Conservation (phyloP, 2,797 vertebrate genomes). For the Okamejei kenojei region DNA sequence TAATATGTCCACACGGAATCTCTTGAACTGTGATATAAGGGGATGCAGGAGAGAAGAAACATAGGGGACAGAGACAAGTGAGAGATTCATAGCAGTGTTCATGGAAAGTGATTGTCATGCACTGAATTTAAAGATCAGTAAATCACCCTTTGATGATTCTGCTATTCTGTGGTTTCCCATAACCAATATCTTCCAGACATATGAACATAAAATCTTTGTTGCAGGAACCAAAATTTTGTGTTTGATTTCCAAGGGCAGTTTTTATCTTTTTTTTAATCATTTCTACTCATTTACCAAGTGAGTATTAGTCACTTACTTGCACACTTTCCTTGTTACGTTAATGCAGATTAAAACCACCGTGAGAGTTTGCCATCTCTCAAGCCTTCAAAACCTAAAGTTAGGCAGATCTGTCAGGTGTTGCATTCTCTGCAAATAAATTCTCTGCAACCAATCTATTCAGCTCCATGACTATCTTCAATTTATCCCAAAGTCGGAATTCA, state of each 20-base stretch:
- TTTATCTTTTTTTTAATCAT: too few relatives aligned
- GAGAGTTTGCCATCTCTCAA: background rate
- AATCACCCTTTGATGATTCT: background rate
- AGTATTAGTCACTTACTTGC: background rate
- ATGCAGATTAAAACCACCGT: background rate
- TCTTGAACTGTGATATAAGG: background rate
- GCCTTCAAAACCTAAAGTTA: too few relatives aligned
- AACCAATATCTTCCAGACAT: constrained; percentile 8
- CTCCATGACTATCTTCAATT: background rate
- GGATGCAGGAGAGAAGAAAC: background rate
- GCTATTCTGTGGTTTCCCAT: background rate
- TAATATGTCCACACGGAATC: background rate
- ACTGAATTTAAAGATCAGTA: background rate
- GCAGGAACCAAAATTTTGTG: background rate
- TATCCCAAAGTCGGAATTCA: background rate
- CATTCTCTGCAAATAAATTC: background rate
- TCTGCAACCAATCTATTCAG: constrained; percentile 5
- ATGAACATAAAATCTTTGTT: background rate
- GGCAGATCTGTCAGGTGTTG: background rate
- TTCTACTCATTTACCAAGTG: background rate
- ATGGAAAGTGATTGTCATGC: background rate
- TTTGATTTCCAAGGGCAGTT: background rate
- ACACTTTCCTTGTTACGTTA: background rate
- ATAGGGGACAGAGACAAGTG: background rate
- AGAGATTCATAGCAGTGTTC: background rate